Percentiles rank a stretch among this genome's conserved stretches.
phyloP scores from a whole-genome alignment of 2,113 vertebrate genomes.

The Tragelaphus strepsiceros region DNA sequence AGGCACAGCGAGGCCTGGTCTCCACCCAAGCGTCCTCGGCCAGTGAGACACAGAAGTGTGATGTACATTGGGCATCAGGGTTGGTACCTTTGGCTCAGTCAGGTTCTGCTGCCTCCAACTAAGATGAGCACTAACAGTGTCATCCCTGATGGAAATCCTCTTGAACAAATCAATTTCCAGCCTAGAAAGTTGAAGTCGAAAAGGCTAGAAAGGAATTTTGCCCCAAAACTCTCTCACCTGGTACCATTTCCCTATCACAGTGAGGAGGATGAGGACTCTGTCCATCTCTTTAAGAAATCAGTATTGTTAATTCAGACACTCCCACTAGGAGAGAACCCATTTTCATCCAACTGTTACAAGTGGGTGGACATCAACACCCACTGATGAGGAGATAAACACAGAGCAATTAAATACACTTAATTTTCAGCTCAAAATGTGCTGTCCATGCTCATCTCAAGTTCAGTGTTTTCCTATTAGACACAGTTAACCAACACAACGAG shows the following conservation, averaged over 20 bases:
- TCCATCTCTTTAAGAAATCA: not conserved
- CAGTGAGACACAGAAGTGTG: not conserved
- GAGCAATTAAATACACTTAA: not conserved
- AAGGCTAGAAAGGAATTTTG: not conserved
- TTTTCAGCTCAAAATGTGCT: conserved; percentile 6
- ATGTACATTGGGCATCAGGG: not conserved
- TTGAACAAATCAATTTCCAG: not conserved
- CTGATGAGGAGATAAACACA: not conserved
- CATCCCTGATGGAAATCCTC: not conserved
- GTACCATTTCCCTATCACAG: not conserved
- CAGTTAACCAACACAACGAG: not conserved
- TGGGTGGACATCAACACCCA: not conserved
- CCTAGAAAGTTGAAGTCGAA: not conserved
- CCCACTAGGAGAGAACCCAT: not conserved
- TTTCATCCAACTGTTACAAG: not conserved
- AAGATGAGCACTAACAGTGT: not conserved
- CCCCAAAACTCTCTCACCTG: not conserved
- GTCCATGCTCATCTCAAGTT: not conserved
- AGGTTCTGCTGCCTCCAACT: not conserved
- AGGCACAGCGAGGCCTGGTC: not conserved
- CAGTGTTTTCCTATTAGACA: not conserved
- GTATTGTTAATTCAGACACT: not conserved
- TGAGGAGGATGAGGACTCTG: not conserved
- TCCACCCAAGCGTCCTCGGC: not conserved
- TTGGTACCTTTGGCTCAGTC: not conserved